Percentiles rank a stretch among this genome's conserved stretches.
Conservation (phyloP, 2,888 invertebrate species). For the Branchinecta sandiegonensis region DNA sequence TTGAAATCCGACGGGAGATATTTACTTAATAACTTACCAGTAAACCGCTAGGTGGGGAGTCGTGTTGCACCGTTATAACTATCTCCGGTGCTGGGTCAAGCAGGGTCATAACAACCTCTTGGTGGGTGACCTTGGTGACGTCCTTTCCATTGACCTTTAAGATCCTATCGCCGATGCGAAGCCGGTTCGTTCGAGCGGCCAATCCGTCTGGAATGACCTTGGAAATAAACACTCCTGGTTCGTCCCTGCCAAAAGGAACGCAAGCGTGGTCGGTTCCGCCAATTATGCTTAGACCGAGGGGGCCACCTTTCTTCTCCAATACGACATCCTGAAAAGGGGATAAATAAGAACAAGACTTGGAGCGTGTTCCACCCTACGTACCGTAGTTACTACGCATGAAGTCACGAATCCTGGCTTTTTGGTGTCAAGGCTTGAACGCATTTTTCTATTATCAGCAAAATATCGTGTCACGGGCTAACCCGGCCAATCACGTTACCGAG, state of each 20-base stretch:
- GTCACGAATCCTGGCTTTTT: too few relatives aligned
- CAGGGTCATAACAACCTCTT: constrained; percentile 81
- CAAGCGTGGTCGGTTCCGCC: constrained; percentile 96
- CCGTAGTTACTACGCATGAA: too few relatives aligned
- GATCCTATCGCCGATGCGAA: constrained; percentile 89
- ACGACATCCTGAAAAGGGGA: constrained; percentile 57
- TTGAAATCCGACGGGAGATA: neutral
- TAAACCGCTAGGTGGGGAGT: constrained; percentile 81
- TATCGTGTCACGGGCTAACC: too few relatives aligned
- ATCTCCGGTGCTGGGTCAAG: constrained; percentile 69
- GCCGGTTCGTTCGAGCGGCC: constrained; percentile 71
- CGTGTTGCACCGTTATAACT: constrained; percentile 70
- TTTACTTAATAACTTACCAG: constrained; percentile 49
- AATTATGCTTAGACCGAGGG: constrained; percentile 94
- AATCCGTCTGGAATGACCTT: constrained; percentile 91
- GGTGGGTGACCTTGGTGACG: constrained; percentile 70
- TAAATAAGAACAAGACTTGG: constrained; percentile 20
- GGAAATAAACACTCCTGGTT: constrained; percentile 95
- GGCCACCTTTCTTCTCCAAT: constrained; percentile 75
- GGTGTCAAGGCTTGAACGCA: too few relatives aligned
- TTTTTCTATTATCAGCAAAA: too few relatives aligned
- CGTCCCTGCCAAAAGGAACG: constrained; percentile 88
- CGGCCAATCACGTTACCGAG: too few relatives aligned
- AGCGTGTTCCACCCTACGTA: neutral
- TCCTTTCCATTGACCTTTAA: constrained; percentile 80